Evolutionary conservation across 64 coral and sea anemone species (phyloP), one percentile per base, ranked within the genome.

Genomic region (Actinia tenebrosa): DNA sequence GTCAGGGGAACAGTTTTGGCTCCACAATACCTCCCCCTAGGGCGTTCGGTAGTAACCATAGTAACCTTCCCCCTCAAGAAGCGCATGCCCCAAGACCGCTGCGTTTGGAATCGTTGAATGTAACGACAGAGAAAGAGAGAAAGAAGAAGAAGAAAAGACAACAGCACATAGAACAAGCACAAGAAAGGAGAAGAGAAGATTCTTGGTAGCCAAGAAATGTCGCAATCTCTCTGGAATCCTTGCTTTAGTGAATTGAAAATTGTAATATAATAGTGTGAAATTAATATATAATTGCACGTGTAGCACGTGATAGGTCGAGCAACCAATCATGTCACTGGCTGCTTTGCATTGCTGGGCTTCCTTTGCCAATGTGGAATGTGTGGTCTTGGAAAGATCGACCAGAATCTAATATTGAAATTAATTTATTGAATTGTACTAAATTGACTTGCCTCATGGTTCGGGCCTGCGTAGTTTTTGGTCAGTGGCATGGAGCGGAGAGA

Each of bases 81-180:
- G 23, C 4, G 7, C 23, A 19, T 13, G 64, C 69, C 16, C 61
- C 84, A 44, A 92, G 90, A 64, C 90, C 90, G 4, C 77, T 92
- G 22, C 71, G 90, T 55, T 60, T 92, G 11, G 90, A 92, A 87
- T 92, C 85, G 13, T 78, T 92, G 8, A 83, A 87, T 55, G 72
- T 92, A 77, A 60, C 86, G 23, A 86, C 64, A 3, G 90, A 92
- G 66, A 92, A 71, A 59, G 89, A 91, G 14, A 86, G 79, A 45
- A 92, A 87, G 61, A 92, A 83, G 61, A 92, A 92, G 79, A 92
- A 83, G 26, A 85, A 85, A 27, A 85, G 53, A 64, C 83, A 85
- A 61, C 69, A 10, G 13, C 69, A 75, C 20, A 14, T 43, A 42
- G 44, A 46, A 6, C 79, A 80, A 47, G 15, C 19, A 10, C 43